These are phyloP conservation scores for Forbesichthys papilliferus DNA, from an alignment of 2,113 vertebrate species.

Conservation along the genomic window DNA sequence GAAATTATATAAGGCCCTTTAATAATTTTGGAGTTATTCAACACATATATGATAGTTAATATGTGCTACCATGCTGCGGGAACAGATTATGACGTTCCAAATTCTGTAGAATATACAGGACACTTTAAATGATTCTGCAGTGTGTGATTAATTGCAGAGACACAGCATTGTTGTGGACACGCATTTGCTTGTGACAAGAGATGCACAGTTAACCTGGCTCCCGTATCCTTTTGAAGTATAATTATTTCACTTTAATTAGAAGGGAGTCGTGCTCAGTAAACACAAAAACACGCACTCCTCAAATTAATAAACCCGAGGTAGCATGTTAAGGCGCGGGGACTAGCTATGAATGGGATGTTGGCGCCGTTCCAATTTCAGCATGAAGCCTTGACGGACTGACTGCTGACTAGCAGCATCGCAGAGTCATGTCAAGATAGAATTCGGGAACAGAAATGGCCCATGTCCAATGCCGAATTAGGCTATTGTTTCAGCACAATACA, in stretches of 20 bases:
- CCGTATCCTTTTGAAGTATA: constrained; percentile 91
- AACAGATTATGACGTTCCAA: constrained; percentile 6
- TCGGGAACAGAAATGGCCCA: constrained; percentile 20
- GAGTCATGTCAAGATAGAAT: constrained; percentile 26
- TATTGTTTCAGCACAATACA: constrained; percentile 64
- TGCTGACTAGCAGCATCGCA: constrained; percentile 31
- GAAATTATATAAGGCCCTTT: too few relatives aligned
- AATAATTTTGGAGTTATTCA: not conserved
- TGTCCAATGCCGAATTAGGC: constrained; percentile 52
- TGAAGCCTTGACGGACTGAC: constrained; percentile 56
- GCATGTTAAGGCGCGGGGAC: constrained; percentile 90
- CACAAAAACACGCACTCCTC: constrained; percentile 91
- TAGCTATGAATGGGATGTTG: constrained; percentile 90
- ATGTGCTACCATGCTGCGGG: not conserved
- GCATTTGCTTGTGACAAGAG: constrained; percentile 69
- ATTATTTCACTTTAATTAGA: constrained; percentile 99
- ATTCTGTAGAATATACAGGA: constrained; percentile 9
- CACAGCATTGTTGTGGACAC: constrained; percentile 48
- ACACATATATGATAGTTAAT: constrained; percentile 15
- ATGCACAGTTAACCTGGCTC: constrained; percentile 81
- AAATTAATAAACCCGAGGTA: constrained; percentile 91
- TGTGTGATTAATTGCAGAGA: constrained; percentile 41
- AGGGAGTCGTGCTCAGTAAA: constrained; percentile 97
- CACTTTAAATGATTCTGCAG: constrained; percentile 24
- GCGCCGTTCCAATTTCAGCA: constrained; percentile 80